Evolutionary conservation across 2,888 invertebrate genomes (phyloP).

Genomic region (Agrotis puta): DNA sequence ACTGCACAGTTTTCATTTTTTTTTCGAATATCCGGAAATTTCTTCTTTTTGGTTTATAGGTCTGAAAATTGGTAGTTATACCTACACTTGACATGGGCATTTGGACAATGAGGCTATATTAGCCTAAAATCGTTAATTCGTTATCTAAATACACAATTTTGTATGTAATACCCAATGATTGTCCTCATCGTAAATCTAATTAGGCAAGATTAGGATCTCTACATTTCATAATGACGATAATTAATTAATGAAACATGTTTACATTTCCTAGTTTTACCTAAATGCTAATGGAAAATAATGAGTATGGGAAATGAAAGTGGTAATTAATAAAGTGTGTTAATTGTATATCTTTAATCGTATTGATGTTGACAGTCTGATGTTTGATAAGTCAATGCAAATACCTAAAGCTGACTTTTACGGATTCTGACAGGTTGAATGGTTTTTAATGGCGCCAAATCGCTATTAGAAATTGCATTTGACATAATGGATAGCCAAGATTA

Average conservation of each 20-base stretch:
- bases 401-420: slow-evolving; percentile 23
- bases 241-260: slow-evolving; percentile 8
- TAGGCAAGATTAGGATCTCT: slow-evolving; percentile 37
- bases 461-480: slow-evolving; percentile 10
- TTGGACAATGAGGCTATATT: neutral
- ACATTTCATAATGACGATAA: slow-evolving; percentile 12
- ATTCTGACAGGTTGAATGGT: slow-evolving; percentile 17
- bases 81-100: no score
- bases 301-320: slow-evolving; percentile 19
- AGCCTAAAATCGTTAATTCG: slow-evolving; percentile 25
- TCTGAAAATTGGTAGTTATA: no score
- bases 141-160: slow-evolving; percentile 41
- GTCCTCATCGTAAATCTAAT: slow-evolving; percentile 47
- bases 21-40: no score
- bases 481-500: neutral
- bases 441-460: slow-evolving; percentile 24
- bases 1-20: no score
- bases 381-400: neutral
- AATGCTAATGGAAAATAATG: slow-evolving; percentile 14
- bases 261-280: slow-evolving; percentile 15
- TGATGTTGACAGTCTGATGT: neutral
- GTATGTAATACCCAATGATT: slow-evolving; percentile 28
- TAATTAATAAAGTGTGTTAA: slow-evolving; percentile 18
- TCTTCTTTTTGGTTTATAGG: no score
- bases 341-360: slow-evolving; percentile 9